phyloP scores from a whole-genome alignment of 2,888 invertebrate genomes.

The Parapristionchus giblindavisi region DNA sequence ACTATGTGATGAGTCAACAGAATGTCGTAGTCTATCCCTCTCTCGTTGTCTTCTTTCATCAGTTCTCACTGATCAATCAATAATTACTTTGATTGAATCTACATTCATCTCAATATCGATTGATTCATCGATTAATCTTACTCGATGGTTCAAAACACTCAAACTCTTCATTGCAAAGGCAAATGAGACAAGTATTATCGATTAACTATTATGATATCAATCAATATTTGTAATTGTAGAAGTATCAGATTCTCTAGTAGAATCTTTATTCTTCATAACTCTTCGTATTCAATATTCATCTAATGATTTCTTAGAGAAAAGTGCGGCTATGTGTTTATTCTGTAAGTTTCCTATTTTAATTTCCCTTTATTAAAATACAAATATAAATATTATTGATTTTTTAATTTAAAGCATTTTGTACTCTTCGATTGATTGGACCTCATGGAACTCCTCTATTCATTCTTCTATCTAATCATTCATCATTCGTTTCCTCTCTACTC shows the following conservation, averaged over 20 bases:
- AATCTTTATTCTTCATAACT: slow-evolving; percentile 29
- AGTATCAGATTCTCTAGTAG: neutral
- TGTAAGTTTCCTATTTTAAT: neutral
- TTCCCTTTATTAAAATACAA: neutral
- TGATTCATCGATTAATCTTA: neutral
- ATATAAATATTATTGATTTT: neutral
- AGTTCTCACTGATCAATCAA: neutral
- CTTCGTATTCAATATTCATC: slow-evolving; percentile 23
- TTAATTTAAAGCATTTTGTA: neutral
- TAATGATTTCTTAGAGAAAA: slow-evolving; percentile 25
- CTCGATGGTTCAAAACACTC: slow-evolving; percentile 33
- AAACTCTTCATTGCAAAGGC: slow-evolving; percentile 27
- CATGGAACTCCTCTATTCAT: neutral
- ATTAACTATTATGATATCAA: neutral
- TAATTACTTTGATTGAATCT: slow-evolving; percentile 7
- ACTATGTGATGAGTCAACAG: neutral
- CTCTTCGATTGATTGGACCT: neutral
- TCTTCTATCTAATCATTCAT: slow-evolving; percentile 8
- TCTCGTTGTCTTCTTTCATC: slow-evolving; percentile 27
- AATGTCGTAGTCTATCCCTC: slow-evolving; percentile 27
- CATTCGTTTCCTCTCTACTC: neutral
- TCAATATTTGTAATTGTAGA: neutral
- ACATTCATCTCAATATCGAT: neutral
- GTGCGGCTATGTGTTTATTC: slow-evolving; percentile 34
- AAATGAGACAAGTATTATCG: slow-evolving; percentile 8